phyloP scores from a whole-genome alignment of 2,888 invertebrate species.

The Neoscelio sp. region DNA sequence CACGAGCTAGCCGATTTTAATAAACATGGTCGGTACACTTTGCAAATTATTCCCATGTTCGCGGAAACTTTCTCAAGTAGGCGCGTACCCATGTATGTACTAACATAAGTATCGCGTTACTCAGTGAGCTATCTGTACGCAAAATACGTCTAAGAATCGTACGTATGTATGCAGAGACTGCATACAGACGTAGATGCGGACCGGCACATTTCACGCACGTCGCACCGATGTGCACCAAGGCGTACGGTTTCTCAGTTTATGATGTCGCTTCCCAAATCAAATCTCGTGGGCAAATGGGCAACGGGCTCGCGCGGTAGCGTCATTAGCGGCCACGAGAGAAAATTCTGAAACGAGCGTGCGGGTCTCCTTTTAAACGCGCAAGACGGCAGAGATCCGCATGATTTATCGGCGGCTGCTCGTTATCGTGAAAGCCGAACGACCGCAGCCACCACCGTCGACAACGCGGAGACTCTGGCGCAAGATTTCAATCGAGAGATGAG shows the following conservation, averaged over 20 bases:
- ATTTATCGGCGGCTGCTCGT: slow-evolving; percentile 80
- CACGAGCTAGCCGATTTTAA: slow-evolving; percentile 35
- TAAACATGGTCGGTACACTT: slow-evolving; percentile 37
- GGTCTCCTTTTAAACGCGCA: slow-evolving; percentile 61
- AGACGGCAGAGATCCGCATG: slow-evolving; percentile 76
- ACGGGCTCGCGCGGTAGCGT: slow-evolving; percentile 55
- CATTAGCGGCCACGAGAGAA: slow-evolving; percentile 67
- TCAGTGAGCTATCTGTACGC: slow-evolving; percentile 30
- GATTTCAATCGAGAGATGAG: slow-evolving; percentile 61
- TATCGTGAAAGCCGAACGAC: slow-evolving; percentile 78
- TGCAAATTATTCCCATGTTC: slow-evolving; percentile 44
- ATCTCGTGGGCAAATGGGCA: slow-evolving; percentile 19
- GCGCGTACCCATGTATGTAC: slow-evolving; percentile 17
- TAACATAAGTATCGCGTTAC: slow-evolving; percentile 39
- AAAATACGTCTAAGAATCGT: slow-evolving; percentile 41
- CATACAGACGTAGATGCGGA: no score
- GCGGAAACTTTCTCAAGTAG: slow-evolving; percentile 49
- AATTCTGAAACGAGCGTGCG: slow-evolving; percentile 46
- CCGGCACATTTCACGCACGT: slow-evolving; percentile 74
- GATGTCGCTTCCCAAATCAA: slow-evolving; percentile 60
- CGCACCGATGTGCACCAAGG: slow-evolving; percentile 57
- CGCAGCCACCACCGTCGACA: slow-evolving; percentile 45
- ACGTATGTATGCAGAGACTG: slow-evolving; percentile 7
- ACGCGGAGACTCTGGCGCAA: slow-evolving; percentile 27
- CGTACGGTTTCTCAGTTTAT: slow-evolving; percentile 65